Base-by-base conservation (phyloP, 2,113 vertebrate genomes). In the Paradisaea rubra region DNA sequence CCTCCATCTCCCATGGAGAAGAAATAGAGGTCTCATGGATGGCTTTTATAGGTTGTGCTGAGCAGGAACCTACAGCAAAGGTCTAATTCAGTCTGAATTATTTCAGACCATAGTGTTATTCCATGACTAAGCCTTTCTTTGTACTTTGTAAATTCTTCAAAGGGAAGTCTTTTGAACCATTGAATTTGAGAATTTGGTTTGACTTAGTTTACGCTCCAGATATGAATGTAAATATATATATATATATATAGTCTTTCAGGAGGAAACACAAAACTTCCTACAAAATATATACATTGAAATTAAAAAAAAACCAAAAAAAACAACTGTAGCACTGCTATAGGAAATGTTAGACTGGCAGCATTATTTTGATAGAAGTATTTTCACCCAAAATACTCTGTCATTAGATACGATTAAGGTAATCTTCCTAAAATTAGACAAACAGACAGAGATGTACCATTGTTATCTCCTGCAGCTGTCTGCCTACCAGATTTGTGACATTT, bases 401-500 rank as follows among this genome's bases (percentile, higher is more conserved):
- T 81, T 85, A 88, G 57, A 80, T 69, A 45, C 0, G 6, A 89
- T 91, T 94, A 92, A 81, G 28, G 59, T 76, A 83, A 91, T 81
- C 86, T 87, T 91, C 59, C 54, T 78, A 53, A 91, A 91, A 94
- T 87, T 90, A 94, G 60, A 83, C 18, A 70, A 66, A 56, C 41
- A 50, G 42, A 74, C n/a, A 86, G 74, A 88, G 30, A 72, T 53
- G 31, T 68, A 54, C 20, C 41, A 33, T 47, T 87, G 70, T 91
- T 94, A 82, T 53, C 70, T 85, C 37, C 44, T 86, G 16, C 70
- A 88, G 70, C 44, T 69, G 57, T 52, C 77, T 94, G 31, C 52
- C 72, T 92, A 72, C 47, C 47, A 83, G 66, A 77, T 82, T 89
- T 63, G 50, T 94, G 93, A 93, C 66, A 89, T 93, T 96, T 76